Base-by-base conservation (phyloP, 1,140 invertebrate species). In the Papilio helenus region DNA sequence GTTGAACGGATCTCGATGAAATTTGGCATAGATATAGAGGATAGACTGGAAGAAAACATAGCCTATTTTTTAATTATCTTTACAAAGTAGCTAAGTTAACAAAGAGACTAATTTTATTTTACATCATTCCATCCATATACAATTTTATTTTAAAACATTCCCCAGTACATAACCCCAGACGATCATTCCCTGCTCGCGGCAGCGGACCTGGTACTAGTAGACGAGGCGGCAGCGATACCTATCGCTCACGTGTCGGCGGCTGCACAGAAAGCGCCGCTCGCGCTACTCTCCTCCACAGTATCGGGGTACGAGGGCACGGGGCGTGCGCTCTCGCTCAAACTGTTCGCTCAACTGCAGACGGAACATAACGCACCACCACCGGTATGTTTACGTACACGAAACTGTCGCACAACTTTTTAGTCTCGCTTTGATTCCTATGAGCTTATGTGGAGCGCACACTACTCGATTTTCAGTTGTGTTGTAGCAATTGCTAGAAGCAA, bases 251-350 rank as follows among this genome's bases (percentile, higher is more conserved):
- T 99, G 0, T 98, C 98, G 87, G 96, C 97, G 58, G 97, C 99
- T 90, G 97, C 99, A 91, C 95, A 98, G 76, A 98, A 98, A 0
- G 98, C 99, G 1, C 99, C 99, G 90, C 95, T 99, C 49, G 98
- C 99, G 5, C 99, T 99, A 89, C 96, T 99, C 88, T 97, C 99
- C 0, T 99, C 99, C 0, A 99, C 99, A 0, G 98, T 99, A 44
- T 99, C 99, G 91, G 99, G 99, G 88, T 99, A 99, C 93, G 99
- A 99, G 96, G 99, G 99, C 76, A 99, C 99, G 0, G 99, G 99
- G 0, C 95, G 99, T 26, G 99, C 99, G 2, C 95, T 99, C 5
- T 99, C 99, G 0, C 94, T 99, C 16, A 99, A 99, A 95, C 94
- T 99, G 2, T 96, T 99, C 20, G 97, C 99, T 82, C 98, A 99